phyloP scores from a whole-genome alignment of 2,888 invertebrate species.

The Geotrupes spiniger region DNA sequence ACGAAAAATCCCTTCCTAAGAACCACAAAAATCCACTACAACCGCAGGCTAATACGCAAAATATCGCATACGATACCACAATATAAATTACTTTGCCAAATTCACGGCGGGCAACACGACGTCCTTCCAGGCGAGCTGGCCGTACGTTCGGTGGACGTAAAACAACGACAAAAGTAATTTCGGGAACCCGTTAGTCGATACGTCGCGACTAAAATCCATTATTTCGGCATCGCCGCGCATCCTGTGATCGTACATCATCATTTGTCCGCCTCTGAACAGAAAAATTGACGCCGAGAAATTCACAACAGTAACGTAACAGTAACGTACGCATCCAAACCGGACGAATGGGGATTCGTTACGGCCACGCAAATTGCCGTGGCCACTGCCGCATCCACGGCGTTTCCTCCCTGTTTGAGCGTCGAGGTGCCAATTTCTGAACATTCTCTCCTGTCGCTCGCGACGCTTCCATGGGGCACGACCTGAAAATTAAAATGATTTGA shows the following conservation, averaged over 20 bases:
- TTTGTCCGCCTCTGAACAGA: conserved; percentile 65
- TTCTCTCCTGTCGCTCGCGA: conserved; percentile 64
- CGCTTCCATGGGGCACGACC: conserved; percentile 74
- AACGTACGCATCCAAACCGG: conserved; percentile 76
- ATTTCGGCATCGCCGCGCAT: conserved; percentile 54
- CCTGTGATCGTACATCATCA: conserved; percentile 71
- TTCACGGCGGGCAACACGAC: conserved; percentile 58
- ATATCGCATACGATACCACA: too few species aligned
- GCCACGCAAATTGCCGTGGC: conserved; percentile 72
- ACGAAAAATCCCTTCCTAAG: conserved; percentile 54
- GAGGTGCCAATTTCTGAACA: conserved; percentile 71
- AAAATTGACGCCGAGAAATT: not conserved
- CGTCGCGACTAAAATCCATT: conserved; percentile 56
- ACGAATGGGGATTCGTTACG: conserved; percentile 68
- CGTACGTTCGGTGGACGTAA: conserved; percentile 56
- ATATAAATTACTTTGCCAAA: conserved; percentile 51
- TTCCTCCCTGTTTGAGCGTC: conserved; percentile 67
- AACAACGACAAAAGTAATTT: conserved; percentile 60
- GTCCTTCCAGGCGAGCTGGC: conserved; percentile 58
- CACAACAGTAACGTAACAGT: not conserved
- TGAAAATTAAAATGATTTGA: too few species aligned
- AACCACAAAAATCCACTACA: conserved; percentile 18
- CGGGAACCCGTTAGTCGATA: conserved; percentile 50
- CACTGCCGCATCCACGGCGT: conserved; percentile 74
- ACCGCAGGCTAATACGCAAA: too few species aligned